Evolutionary conservation across 2,888 invertebrate species (phyloP).

Genomic region (Platycnemis pennipes): DNA sequence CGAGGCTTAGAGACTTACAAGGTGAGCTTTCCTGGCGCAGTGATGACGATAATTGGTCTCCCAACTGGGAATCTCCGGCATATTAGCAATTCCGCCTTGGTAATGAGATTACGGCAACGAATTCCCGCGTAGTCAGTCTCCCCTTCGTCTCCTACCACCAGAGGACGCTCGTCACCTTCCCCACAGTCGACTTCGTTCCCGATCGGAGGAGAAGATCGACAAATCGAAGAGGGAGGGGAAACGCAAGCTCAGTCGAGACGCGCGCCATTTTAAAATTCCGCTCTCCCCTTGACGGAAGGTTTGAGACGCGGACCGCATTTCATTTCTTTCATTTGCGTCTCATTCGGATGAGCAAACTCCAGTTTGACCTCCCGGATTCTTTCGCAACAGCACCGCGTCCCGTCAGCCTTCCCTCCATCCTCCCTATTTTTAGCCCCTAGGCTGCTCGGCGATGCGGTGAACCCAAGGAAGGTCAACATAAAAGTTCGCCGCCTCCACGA

Average conservation of each 20-base stretch:
- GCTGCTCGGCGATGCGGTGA: not conserved
- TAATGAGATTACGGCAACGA: conserved; percentile 22
- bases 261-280: not conserved
- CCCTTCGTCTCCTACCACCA: not conserved
- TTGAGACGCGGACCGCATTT: not conserved
- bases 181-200: not conserved
- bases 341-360: conserved; percentile 24
- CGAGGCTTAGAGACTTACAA: not conserved
- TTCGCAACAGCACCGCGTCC: not conserved
- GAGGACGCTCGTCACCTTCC: not conserved
- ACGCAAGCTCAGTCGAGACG: not conserved
- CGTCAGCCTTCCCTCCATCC: not conserved
- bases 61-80: conserved; percentile 37
- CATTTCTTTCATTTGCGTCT: conserved; percentile 27
- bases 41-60: conserved; percentile 32
- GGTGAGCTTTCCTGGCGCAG: not conserved
- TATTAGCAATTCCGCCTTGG: conserved; percentile 17
- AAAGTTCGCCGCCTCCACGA: not conserved
- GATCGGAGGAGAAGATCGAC: not conserved
- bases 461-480: not conserved
- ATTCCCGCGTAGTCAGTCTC: not conserved
- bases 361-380: not conserved
- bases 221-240: not conserved
- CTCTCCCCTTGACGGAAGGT: not conserved
- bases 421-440: not conserved